A percentile compares a stretch with the other conserved stretches of the same genome.
Evolutionary conservation across 2,888 invertebrate genomes (phyloP).

Genomic region (Ethmia dodecea): DNA sequence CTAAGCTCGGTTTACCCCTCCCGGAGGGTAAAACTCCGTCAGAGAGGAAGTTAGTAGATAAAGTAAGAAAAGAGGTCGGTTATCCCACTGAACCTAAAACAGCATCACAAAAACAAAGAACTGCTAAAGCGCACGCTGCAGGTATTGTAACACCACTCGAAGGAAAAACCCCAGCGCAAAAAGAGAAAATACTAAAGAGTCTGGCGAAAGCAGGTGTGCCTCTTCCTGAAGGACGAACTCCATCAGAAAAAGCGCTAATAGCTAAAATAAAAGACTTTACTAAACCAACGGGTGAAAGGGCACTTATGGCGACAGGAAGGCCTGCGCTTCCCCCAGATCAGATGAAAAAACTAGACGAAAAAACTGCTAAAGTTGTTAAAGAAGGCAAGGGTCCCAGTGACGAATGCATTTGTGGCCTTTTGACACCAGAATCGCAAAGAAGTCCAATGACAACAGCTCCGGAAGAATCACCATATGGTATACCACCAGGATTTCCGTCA

Average conservation of each 20-base stretch:
- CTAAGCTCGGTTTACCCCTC: constrained; percentile 20
- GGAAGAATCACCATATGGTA: constrained; percentile 9
- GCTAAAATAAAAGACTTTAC: constrained; percentile 22
- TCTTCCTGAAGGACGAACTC: constrained; percentile 22
- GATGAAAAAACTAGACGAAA: not conserved
- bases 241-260: constrained; percentile 26
- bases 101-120: constrained; percentile 22
- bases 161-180: constrained; percentile 20
- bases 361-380: constrained; percentile 23
- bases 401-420: constrained; percentile 29
- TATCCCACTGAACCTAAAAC: constrained; percentile 24
- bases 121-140: constrained; percentile 25
- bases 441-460: constrained; percentile 9
- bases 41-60: constrained; percentile 24
- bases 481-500: constrained; percentile 20
- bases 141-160: constrained; percentile 27
- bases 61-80: constrained; percentile 14
- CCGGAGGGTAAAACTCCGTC: constrained; percentile 29
- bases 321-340: constrained; percentile 4
- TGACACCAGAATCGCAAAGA: constrained; percentile 22
- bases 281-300: too few relatives aligned
- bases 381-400: constrained; percentile 30
- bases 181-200: constrained; percentile 24
- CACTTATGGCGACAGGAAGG: constrained; percentile 3
- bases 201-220: constrained; percentile 24